Conservation (phyloP, 2,113 vertebrate species). For the Nothobranchius furzeri region DNA sequence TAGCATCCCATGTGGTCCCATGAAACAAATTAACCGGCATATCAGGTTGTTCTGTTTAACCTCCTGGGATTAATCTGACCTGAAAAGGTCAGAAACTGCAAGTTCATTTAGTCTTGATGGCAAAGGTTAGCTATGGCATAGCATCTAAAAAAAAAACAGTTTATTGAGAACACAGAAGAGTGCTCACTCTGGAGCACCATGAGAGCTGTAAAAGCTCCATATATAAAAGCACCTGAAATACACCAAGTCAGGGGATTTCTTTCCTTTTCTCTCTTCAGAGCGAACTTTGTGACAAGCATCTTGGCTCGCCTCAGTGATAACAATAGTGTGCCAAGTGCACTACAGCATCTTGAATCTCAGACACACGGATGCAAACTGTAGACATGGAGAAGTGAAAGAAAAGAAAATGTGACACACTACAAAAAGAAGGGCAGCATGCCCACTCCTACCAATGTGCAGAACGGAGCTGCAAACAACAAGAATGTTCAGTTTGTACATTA, state of each 20-base stretch:
- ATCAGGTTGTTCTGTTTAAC: not conserved
- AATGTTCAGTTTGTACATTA: slow-evolving; percentile 48
- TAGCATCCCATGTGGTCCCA: not conserved
- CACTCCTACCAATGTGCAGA: not conserved
- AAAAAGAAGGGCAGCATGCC: not conserved
- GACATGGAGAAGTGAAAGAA: not conserved
- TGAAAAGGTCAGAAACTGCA: not conserved
- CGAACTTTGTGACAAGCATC: slow-evolving; percentile 43
- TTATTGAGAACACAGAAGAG: slow-evolving; percentile 12
- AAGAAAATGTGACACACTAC: not conserved
- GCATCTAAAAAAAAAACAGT: slow-evolving; percentile 36
- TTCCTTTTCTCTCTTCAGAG: slow-evolving; percentile 38
- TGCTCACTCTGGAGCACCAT: slow-evolving; percentile 17
- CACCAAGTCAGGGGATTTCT: slow-evolving; percentile 26
- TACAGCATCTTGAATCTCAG: slow-evolving; percentile 26
- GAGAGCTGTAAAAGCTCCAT: slow-evolving; percentile 21
- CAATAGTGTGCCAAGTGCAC: slow-evolving; percentile 40
- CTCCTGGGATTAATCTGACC: not conserved
- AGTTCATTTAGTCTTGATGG: slow-evolving; percentile 6
- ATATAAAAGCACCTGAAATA: slow-evolving; percentile 36
- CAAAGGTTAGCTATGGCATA: slow-evolving; percentile 30
- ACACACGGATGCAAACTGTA: slow-evolving; percentile 7
- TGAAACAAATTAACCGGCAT: not conserved
- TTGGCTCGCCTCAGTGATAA: slow-evolving; percentile 50
- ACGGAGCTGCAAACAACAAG: not conserved